Base-by-base conservation (phyloP, 2,888 invertebrate genomes). In the Dryobotodes eremita region DNA sequence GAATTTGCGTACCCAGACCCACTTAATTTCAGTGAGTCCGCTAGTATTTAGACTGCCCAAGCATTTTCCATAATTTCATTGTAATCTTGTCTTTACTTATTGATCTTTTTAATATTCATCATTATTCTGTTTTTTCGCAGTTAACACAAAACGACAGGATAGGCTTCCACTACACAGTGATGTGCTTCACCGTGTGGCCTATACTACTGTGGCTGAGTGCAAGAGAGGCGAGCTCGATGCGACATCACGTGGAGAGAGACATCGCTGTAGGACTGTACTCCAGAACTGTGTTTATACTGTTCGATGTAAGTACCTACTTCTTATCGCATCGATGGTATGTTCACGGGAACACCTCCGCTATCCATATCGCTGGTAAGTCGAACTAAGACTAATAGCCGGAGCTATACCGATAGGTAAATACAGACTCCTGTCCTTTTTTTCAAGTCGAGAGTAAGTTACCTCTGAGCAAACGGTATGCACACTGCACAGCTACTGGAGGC, bases 151-250 rank as follows among this genome's bases (percentile, higher is more conserved):
- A 98, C 93, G 98, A 98, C 93, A 97, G 99, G 78, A 94, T 98
- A 79, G 99, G 99, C n/a, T 99, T 98, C 93, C 98, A 99, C 93
- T 99, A 99, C 93, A 97, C 98, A 46, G 98, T 98, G 83, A 97
- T 98, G 97, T 98, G 98, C 69, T 92, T 99, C 62, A 97, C 98
- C 7, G 97, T 97, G 68, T 98, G 99, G 98, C 99, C 99, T 0
- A 93, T 99, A 15, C 93, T 98, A 53, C 95, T 98, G 90, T 97
- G 98, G 90, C 95, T 98, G 81, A 97, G 97, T 36, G 95, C 97
- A 65, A 94, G 97, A 17, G 97, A 97, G 87, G 96, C 97, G n/a
- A 94, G 96, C 87, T 95, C 97, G 10, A 96, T 97, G 94, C 95
- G 97, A 15, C 97, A 95, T 8, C 97, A 98, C 86, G 98, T 99